Evolutionary conservation across 2,113 vertebrate genomes (phyloP).

Genomic region (Planiliza haematocheilus): DNA sequence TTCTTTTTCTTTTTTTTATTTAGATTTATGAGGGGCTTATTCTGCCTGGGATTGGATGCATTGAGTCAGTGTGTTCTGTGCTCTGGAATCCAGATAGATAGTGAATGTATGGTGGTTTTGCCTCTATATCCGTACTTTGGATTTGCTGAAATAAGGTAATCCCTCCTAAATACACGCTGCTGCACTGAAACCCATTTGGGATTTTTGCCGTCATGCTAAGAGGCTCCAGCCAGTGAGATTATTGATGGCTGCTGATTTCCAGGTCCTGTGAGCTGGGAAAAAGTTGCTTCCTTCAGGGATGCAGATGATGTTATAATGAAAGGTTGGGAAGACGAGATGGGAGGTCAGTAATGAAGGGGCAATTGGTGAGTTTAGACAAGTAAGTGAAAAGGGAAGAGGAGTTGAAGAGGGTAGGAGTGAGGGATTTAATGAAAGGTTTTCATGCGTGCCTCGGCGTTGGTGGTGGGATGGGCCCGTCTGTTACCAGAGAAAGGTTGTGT

Average conservation of each 20-base stretch:
- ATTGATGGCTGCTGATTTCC: slow-evolving; percentile 37
- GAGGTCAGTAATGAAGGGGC: slow-evolving; percentile 17
- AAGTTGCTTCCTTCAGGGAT: slow-evolving; percentile 15
- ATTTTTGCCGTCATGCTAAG: slow-evolving; percentile 27
- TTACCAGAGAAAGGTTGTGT: background rate
- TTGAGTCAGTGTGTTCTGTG: slow-evolving; percentile 9
- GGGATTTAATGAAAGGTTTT: slow-evolving; percentile 33
- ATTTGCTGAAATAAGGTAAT: slow-evolving; percentile 41
- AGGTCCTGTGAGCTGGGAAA: background rate
- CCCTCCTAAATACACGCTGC: slow-evolving; percentile 51
- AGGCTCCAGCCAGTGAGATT: slow-evolving; percentile 50
- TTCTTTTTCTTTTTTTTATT: slow-evolving; percentile 3
- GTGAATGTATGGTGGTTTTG: slow-evolving; percentile 8
- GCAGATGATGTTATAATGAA: slow-evolving; percentile 42
- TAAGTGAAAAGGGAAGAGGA: slow-evolving; percentile 34
- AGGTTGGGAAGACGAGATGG: slow-evolving; percentile 7
- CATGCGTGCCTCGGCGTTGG: slow-evolving; percentile 31
- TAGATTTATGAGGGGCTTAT: slow-evolving; percentile 45
- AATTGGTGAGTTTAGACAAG: slow-evolving; percentile 19
- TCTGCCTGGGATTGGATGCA: background rate
- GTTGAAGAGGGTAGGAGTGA: slow-evolving; percentile 10
- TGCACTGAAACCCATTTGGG: slow-evolving; percentile 19
- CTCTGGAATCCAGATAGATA: slow-evolving; percentile 18
- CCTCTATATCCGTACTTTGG: slow-evolving; percentile 38
- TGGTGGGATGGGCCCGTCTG: slow-evolving; percentile 14